These are phyloP conservation scores for Dyspetes luteomarginatus DNA, from an alignment of 2,888 invertebrate genomes.

Conservation along the genomic window DNA sequence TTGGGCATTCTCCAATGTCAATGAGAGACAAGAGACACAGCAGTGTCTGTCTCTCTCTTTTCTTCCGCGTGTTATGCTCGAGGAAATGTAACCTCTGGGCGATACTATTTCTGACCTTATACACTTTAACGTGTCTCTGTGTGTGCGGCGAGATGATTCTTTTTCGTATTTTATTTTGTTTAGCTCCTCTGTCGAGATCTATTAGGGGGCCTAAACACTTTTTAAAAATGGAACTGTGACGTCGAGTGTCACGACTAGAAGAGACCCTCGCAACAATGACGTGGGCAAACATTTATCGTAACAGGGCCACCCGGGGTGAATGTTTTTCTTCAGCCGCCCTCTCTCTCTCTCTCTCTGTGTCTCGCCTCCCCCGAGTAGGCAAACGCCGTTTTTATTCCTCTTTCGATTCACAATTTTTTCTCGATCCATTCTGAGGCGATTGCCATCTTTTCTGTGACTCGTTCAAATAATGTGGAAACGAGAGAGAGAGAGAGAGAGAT, in stretches of 20 bases:
- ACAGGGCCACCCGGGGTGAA: constrained; percentile 75
- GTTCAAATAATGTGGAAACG: not conserved
- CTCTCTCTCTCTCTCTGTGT: not conserved
- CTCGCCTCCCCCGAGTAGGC: constrained; percentile 5
- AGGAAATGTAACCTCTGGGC: constrained; percentile 41
- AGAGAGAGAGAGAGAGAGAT: not conserved
- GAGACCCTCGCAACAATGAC: constrained; percentile 74
- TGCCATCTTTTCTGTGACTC: constrained; percentile 8
- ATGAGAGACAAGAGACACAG: constrained; percentile 42
- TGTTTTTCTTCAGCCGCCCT: constrained; percentile 14
- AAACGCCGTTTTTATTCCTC: constrained; percentile 32
- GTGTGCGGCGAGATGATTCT: constrained; percentile 24
- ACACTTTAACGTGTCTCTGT: not conserved
- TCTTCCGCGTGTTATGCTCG: constrained; percentile 35
- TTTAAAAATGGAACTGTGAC: constrained; percentile 75
- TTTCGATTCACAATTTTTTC: constrained; percentile 41
- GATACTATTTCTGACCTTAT: constrained; percentile 7
- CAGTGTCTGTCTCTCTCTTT: not conserved
- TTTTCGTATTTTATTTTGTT: not conserved
- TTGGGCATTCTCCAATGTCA: constrained; percentile 52
- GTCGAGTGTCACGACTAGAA: constrained; percentile 72
- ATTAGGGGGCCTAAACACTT: constrained; percentile 78
- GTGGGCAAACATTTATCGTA: constrained; percentile 75
- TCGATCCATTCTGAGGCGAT: constrained; percentile 18
- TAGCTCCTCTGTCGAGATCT: constrained; percentile 49